Evolutionary conservation across 2,113 vertebrate genomes (phyloP).

Genomic region (Solenodon paradoxus): DNA sequence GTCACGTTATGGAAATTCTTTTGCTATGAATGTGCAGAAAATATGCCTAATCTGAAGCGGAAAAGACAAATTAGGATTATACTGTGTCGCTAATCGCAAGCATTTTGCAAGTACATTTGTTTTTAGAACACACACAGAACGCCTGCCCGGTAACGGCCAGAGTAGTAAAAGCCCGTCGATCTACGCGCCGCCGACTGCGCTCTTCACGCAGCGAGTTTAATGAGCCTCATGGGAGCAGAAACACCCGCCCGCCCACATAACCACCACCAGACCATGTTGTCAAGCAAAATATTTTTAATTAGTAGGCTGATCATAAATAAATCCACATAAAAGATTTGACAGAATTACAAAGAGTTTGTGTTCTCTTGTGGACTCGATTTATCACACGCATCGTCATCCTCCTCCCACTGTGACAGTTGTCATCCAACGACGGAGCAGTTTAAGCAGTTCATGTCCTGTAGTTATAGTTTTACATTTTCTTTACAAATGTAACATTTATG

Average conservation of each 20-base stretch:
- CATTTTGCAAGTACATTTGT: constrained; percentile 53
- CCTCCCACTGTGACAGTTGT: constrained; percentile 79
- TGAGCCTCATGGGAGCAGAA: constrained; percentile 59
- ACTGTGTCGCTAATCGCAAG: not conserved
- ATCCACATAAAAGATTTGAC: constrained; percentile 93
- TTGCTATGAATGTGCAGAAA: not conserved
- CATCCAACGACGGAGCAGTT: constrained; percentile 77
- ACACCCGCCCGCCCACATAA: constrained; percentile 46
- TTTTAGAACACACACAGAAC: constrained; percentile 24
- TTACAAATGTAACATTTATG: constrained; percentile 87
- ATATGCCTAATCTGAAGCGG: constrained; percentile 23
- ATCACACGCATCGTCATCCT: constrained; percentile 77
- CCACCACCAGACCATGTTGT: constrained; percentile 71
- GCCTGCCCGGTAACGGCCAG: not conserved
- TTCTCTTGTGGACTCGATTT: constrained; percentile 77
- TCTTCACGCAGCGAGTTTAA: not conserved
- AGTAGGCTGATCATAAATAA: constrained; percentile 98
- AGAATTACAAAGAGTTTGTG: constrained; percentile 89
- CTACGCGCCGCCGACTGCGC: too few relatives aligned
- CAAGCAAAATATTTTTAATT: constrained; percentile 93
- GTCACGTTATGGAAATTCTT: not conserved
- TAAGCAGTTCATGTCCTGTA: constrained; percentile 79
- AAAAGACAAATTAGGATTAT: constrained; percentile 35
- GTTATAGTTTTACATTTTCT: constrained; percentile 89
- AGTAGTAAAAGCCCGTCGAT: not conserved